These are phyloP conservation scores for Melipona bicolor DNA, from an alignment of 2,888 invertebrate species.

Conservation along the genomic window DNA sequence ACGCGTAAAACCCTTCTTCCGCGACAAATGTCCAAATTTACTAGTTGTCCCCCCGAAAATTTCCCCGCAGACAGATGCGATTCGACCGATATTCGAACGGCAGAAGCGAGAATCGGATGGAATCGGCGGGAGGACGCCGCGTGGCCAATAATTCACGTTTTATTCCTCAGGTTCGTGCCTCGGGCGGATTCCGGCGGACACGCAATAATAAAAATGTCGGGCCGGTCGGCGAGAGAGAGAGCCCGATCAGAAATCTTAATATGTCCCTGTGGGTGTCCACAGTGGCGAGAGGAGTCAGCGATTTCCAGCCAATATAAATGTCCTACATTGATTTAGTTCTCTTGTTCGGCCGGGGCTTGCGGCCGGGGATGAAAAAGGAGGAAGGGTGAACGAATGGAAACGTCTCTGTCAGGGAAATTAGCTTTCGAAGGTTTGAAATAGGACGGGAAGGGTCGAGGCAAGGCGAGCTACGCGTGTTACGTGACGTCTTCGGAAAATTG, in stretches of 20 bases:
- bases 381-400: slow-evolving; percentile 59
- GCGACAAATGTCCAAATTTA: too few relatives aligned
- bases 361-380: slow-evolving; percentile 27
- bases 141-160: slow-evolving; percentile 77
- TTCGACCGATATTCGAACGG: slow-evolving; percentile 21
- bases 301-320: slow-evolving; percentile 83
- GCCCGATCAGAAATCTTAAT: slow-evolving; percentile 83
- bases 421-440: slow-evolving; percentile 65
- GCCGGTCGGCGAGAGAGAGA: slow-evolving; percentile 58
- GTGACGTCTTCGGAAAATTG: slow-evolving; percentile 65
- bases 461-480: slow-evolving; percentile 60
- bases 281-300: slow-evolving; percentile 77
- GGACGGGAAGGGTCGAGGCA: slow-evolving; percentile 57
- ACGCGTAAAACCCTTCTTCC: too few relatives aligned
- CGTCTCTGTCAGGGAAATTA: slow-evolving; percentile 74
- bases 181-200: slow-evolving; percentile 41
- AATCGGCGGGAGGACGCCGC: slow-evolving; percentile 55
- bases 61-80: background rate
- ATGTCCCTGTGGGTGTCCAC: slow-evolving; percentile 76
- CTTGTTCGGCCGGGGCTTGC: slow-evolving; percentile 40
- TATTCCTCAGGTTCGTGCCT: slow-evolving; percentile 59
- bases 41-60: too few relatives aligned
- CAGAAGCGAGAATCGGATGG: background rate
- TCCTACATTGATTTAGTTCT: slow-evolving; percentile 81
- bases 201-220: slow-evolving; percentile 80